These are phyloP conservation scores for Stegostoma tigrinum DNA, from an alignment of 2,113 vertebrate species.

Conservation along the genomic window DNA sequence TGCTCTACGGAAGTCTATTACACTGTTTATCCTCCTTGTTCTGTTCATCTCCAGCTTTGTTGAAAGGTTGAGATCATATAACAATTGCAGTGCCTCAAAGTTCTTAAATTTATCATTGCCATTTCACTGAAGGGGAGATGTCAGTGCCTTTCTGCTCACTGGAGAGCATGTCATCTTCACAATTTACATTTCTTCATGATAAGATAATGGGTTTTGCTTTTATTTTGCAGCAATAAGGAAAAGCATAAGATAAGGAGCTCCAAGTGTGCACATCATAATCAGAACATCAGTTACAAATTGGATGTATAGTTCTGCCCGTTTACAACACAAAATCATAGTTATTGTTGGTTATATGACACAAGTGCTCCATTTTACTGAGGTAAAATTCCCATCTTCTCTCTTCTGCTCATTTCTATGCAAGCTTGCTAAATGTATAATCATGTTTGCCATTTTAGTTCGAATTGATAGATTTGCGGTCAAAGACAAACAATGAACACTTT, in stretches of 20 bases:
- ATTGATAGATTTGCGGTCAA: constrained; percentile 30
- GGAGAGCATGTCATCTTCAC: neutral
- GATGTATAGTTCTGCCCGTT: neutral
- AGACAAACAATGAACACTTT: constrained; percentile 21
- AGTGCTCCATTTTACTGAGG: neutral
- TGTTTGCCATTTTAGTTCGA: neutral
- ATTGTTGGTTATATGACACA: neutral
- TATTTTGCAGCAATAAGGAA: neutral
- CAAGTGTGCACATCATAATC: neutral
- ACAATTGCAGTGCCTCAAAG: neutral
- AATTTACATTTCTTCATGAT: neutral
- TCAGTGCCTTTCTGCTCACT: neutral
- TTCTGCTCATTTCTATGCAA: neutral
- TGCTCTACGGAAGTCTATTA: neutral
- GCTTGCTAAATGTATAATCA: neutral
- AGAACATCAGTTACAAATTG: neutral
- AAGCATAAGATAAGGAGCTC: neutral
- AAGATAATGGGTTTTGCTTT: neutral
- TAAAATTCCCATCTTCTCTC: neutral
- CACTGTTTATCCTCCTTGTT: neutral
- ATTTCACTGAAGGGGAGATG: neutral
- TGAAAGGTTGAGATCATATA: neutral
- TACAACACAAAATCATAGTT: neutral
- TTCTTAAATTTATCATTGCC: neutral
- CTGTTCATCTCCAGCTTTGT: neutral